These are phyloP conservation scores for Diplodus sargus DNA, from an alignment of 2,797 vertebrate species.

Conservation along the genomic window DNA sequence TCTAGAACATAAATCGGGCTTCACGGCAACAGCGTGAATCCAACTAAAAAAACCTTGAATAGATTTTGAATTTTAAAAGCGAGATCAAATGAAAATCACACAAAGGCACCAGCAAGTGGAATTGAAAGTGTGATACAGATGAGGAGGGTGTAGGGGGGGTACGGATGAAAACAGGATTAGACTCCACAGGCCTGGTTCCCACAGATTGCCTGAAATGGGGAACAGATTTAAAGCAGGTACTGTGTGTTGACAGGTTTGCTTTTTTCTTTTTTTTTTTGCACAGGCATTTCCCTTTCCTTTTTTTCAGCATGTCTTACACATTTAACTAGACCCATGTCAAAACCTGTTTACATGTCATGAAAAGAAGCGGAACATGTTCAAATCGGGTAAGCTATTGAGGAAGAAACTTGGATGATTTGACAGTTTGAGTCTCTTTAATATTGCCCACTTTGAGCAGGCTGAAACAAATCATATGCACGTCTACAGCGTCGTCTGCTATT, in stretches of 20 bases:
- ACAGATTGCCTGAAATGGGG: conserved; percentile 88
- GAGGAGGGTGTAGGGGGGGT: conserved; percentile 78
- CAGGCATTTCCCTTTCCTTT: conserved; percentile 75
- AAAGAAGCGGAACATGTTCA: conserved; percentile 86
- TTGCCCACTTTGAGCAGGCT: conserved; percentile 62
- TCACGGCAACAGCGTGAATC: conserved; percentile 83
- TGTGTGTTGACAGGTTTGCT: conserved; percentile 87
- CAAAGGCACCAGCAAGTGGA: conserved; percentile 88
- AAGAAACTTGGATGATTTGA: conserved; percentile 85
- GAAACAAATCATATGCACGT: conserved; percentile 70
- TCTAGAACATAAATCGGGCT: conserved; percentile 84
- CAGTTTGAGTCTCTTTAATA: conserved; percentile 80
- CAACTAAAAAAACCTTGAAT: conserved; percentile 86
- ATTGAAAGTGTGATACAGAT: conserved; percentile 90
- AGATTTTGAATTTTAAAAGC: conserved; percentile 90
- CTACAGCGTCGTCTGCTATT: conserved; percentile 35
- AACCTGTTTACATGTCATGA: conserved; percentile 89
- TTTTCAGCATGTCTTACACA: conserved; percentile 83
- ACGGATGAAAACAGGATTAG: conserved; percentile 90
- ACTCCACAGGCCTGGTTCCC: conserved; percentile 89
- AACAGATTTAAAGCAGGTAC: conserved; percentile 89
- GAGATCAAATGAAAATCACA: conserved; percentile 89
- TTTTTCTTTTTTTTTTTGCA: conserved; percentile 53
- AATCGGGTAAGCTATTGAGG: conserved; percentile 83
- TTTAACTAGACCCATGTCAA: conserved; percentile 86